Evolutionary conservation across 2,888 invertebrate species (phyloP), one percentile per base, ranked within the genome.

Genomic region (Clivina fossor): DNA sequence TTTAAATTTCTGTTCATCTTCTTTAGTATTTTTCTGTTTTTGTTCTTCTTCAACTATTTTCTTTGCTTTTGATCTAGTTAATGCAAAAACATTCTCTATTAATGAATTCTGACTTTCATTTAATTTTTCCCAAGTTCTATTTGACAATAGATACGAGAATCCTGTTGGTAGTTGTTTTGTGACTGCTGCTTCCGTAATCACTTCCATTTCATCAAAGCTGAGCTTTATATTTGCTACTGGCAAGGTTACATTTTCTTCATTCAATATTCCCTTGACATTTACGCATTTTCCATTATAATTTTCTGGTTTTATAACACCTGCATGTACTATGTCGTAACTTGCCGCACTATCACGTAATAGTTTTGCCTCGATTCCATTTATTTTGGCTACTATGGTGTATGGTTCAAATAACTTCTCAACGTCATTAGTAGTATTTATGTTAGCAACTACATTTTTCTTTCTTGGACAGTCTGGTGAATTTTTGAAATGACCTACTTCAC

Each of bases 401-500:
- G 38, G 38, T 38, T 38, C 19, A 38, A 38, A 38, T 18, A 38
- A 38, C 16, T n/a, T 38, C 7, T 15, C 15, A 7, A n/a, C 16
- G 3, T 15, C 38, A 5, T 7, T 15, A 5, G 4, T n/a, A 7
- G 38, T 38, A 5, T 38, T n/a, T 38, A 38, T 38, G 9, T 3
- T n/a, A 5, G 15, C 7, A 15, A 38, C 7, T 5, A 15, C 15
- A n/a, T n/a, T n/a, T 38, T 38, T 38, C 3, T 3, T n/a, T 15
- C 16, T 38, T 13, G 38, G 38, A 38, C 38, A 38, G 4, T 15
- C 38, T 5, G 38, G 38, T 38, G 38, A 38, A 38, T 38, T 38
- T n/a, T 38, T 38, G 3, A 38, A 3, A n/a, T 38, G 38, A 15
- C 15, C 38, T 5, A n/a, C 4, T 4, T 3, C 38, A 5, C 38